Evolutionary conservation across 2,797 vertebrate species (phyloP), one percentile per base, ranked within the genome.

Genomic region (Sardinella longiceps): DNA sequence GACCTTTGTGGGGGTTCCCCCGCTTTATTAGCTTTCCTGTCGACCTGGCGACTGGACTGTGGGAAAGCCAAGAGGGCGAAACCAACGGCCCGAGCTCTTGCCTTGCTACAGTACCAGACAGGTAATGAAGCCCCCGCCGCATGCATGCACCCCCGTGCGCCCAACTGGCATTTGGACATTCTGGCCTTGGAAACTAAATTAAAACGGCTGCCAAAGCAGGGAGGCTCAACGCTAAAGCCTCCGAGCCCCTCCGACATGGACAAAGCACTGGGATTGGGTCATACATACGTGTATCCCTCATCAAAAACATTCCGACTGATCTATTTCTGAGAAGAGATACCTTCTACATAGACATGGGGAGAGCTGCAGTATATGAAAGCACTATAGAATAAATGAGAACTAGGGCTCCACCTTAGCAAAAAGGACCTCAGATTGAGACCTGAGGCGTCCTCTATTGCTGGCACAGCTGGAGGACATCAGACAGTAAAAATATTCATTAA

Each of bases 11-110:
- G 92, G 91, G 93, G 90, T 77, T 48, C 46, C 46, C 87, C 82
- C 80, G 85, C 89, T 94, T 94, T 95, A 95, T 94, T 91, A 92
- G 93, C 91, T 93, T 93, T 93, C 89, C 89, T 91, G 87, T 89
- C 91, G 86, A 89, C 86, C 89, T 89, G 85, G 85, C 83, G 84
- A 91, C 86, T 93, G 90, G 88, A 91, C 88, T 89, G 89, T 93
- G 90, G 91, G 91, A 94, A 90, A 30, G 46, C 70, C n/a, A 48
- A 12, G 46, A 39, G 70, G 70, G 70, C 39, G 33, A 43, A 77
- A 18, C 50, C 51, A 23, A 37, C 5, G 37, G 37, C 70, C 37
- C 86, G 77, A 3, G 70, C 46, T n/a, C n/a, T n/a, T 2, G 70
- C 37, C 70, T 43, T 11, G 33, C 70, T 81, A n/a, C n/a, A n/a